phyloP scores from a whole-genome alignment of 2,888 invertebrate genomes.

The Ochropleura plecta region DNA sequence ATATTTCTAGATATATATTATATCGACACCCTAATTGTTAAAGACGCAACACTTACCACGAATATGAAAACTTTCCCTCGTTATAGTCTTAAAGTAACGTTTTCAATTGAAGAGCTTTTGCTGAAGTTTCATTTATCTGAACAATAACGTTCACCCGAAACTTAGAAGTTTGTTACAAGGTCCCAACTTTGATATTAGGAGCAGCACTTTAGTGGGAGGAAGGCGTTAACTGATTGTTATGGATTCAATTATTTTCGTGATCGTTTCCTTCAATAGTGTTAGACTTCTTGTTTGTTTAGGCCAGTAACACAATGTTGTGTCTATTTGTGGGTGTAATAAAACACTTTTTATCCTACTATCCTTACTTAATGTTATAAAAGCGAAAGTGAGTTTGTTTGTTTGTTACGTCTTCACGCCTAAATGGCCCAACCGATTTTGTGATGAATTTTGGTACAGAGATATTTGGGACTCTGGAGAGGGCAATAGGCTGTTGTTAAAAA shows the following conservation, averaged over 20 bases:
- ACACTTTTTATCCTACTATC: too few species aligned
- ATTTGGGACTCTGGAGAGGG: too few species aligned
- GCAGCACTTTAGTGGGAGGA: conserved; percentile 30
- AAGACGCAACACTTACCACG: conserved; percentile 18
- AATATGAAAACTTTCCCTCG: conserved; percentile 32
- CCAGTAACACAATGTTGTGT: not conserved
- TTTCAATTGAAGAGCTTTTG: conserved; percentile 39
- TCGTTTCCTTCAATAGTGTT: conserved; percentile 5
- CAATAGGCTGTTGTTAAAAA: too few species aligned
- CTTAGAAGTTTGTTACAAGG: conserved; percentile 51
- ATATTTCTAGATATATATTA: not conserved
- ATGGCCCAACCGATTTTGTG: too few species aligned
- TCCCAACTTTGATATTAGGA: conserved; percentile 56
- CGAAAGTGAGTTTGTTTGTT: too few species aligned
- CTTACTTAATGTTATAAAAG: too few species aligned
- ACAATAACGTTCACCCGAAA: conserved; percentile 56
- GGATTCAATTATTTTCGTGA: conserved; percentile 41
- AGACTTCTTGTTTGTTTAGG: conserved; percentile 4
- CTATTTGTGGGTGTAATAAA: not conserved
- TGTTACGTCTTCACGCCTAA: too few species aligned
- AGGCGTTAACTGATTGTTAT: conserved; percentile 44
- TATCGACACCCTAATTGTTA: not conserved
- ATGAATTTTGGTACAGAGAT: too few species aligned
- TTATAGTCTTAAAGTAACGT: conserved; percentile 35
- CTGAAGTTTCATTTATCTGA: conserved; percentile 58